A percentile compares a stretch with the other conserved stretches of the same genome.
These are phyloP conservation scores for Sylvicola cinctus DNA, from an alignment of 2,888 invertebrate genomes.

Conservation along the genomic window DNA sequence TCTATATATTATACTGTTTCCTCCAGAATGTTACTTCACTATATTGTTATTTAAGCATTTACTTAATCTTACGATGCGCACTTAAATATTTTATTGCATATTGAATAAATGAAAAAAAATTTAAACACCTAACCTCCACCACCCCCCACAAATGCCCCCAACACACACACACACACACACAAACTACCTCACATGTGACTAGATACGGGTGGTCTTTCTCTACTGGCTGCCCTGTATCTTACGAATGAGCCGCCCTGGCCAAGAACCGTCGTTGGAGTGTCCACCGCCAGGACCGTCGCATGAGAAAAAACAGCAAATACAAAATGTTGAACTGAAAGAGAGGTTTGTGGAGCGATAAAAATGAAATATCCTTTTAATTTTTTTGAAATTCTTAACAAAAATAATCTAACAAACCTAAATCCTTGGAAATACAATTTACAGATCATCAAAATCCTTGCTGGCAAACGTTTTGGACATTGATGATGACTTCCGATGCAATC, in stretches of 20 bases:
- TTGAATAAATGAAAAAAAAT: too few relatives aligned
- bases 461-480: constrained; percentile 95
- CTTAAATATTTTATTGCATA: too few relatives aligned
- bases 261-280: constrained; percentile 28
- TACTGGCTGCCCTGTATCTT: constrained; percentile 95
- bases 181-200: too few relatives aligned
- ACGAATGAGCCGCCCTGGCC: constrained; percentile 68
- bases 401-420: not conserved
- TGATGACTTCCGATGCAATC: constrained; percentile 77
- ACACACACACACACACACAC: too few relatives aligned
- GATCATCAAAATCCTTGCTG: constrained; percentile 82
- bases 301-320: constrained; percentile 36
- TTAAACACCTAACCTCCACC: too few relatives aligned
- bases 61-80: too few relatives aligned
- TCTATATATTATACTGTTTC: too few relatives aligned
- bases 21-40: too few relatives aligned
- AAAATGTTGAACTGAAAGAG: constrained; percentile 73
- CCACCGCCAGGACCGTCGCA: constrained; percentile 32
- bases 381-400: not conserved
- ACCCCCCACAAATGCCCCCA: too few relatives aligned
- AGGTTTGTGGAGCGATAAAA: constrained; percentile 21
- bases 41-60: not conserved
- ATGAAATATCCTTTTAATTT: not conserved
- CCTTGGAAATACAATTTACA: too few relatives aligned
- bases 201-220: constrained; percentile 83